Evolutionary conservation across 2,113 vertebrate species (phyloP).

Genomic region (Muscicapa adusta): DNA sequence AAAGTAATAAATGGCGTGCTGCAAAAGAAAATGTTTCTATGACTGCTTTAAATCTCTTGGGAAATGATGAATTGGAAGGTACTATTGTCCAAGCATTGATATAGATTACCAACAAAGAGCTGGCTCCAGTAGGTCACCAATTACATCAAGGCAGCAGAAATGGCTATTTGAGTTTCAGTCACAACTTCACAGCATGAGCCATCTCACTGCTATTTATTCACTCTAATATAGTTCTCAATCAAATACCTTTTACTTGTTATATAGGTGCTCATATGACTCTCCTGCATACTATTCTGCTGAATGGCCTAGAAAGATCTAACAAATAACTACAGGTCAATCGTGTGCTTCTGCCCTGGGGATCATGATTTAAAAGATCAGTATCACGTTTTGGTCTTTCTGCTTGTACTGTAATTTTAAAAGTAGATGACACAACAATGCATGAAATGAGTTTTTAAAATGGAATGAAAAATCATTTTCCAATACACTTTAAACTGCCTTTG

Average conservation of each 20-base stretch:
- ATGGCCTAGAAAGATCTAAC: conserved; percentile 22
- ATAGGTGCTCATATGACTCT: conserved; percentile 20
- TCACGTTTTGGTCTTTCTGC: conserved; percentile 29
- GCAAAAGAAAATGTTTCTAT: conserved; percentile 41
- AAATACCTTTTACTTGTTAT: conserved; percentile 43
- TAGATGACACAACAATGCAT: conserved; percentile 55
- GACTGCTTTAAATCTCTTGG: conserved; percentile 58
- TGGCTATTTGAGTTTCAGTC: conserved; percentile 42
- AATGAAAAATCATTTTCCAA: conserved; percentile 49
- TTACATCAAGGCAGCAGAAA: conserved; percentile 46
- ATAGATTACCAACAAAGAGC: conserved; percentile 48
- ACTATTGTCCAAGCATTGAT: neutral
- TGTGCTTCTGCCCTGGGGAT: conserved; percentile 23
- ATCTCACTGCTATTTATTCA: conserved; percentile 58
- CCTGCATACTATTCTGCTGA: conserved; percentile 25
- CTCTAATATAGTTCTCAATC: conserved; percentile 62
- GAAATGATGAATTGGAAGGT: conserved; percentile 42
- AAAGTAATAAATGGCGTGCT: conserved; percentile 10
- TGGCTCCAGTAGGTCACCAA: conserved; percentile 51
- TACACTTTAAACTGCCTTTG: conserved; percentile 40
- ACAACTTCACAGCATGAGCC: conserved; percentile 25
- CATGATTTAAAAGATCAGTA: neutral
- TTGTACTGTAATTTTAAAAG: conserved; percentile 52
- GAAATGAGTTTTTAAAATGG: conserved; percentile 63
- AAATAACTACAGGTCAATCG: conserved; percentile 44